Evolutionary conservation across 2,113 vertebrate genomes (phyloP).

Genomic region (Nycticryphes semicollaris): DNA sequence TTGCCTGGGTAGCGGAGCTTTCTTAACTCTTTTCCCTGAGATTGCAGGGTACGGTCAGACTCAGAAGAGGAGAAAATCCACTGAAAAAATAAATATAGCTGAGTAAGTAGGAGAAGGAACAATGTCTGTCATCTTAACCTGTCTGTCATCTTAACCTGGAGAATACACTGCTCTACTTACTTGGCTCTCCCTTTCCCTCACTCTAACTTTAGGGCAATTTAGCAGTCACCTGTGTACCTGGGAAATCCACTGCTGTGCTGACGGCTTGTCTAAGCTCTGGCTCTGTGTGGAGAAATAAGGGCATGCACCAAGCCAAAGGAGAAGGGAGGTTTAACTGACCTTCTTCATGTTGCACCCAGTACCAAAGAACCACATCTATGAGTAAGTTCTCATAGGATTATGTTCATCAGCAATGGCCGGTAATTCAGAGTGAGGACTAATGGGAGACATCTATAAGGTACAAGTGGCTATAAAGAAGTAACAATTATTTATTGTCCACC

Average conservation of each 20-base stretch:
- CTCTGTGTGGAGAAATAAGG: not conserved
- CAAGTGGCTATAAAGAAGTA: not conserved
- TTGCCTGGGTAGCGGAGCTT: not conserved
- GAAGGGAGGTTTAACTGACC: not conserved
- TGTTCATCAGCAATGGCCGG: not conserved
- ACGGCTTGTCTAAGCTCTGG: not conserved
- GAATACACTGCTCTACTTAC: not conserved
- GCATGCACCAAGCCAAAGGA: not conserved
- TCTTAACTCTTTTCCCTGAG: not conserved
- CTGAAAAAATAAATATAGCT: not conserved
- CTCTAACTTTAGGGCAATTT: not conserved
- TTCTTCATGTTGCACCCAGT: not conserved
- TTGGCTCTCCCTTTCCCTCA: not conserved
- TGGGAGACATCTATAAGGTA: not conserved
- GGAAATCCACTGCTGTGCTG: not conserved
- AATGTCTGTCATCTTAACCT: slow-evolving; percentile 17
- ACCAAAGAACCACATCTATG: not conserved
- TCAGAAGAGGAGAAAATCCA: not conserved
- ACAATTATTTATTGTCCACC: not conserved
- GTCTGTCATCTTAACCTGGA: slow-evolving; percentile 11
- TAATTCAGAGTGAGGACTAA: not conserved
- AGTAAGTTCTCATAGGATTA: not conserved
- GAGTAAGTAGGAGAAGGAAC: not conserved
- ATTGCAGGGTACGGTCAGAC: not conserved
- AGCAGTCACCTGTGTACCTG: not conserved